Base-by-base conservation (phyloP, 30 jellyfish, hydroid and myxozoan genomes). In the Chironex yamaguchii region DNA sequence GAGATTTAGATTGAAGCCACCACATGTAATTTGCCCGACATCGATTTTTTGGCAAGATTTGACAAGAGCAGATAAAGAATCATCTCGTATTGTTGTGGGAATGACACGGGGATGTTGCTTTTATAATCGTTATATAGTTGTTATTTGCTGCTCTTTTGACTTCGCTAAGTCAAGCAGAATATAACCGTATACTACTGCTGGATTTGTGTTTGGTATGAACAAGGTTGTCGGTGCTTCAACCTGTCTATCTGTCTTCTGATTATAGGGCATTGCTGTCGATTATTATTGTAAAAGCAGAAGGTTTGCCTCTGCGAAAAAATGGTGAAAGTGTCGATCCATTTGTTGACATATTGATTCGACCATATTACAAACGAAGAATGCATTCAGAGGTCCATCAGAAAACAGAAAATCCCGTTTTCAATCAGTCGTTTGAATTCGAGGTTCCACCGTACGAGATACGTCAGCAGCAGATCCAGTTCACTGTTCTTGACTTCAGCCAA, bases 341-440 rank as follows among this genome's bases (percentile, higher is more conserved):
- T 89, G 99, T 94, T 34, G 99, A 94, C 31, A 62, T 94, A 1
- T 97, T 87, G 67, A 73, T 94, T 24, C 79, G 94, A 9, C 99
- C 99, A 3, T 89, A 36, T 31, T 94, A 94, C 64, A 89, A 83
- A 81, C 82, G 99, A 32, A 67, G 97, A 69, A 94, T 90, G 88
- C 99, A 94, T 79, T 94, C 99, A 0, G 99, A 94, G 52, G 99
- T 94, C 29, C 99, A 94, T 71, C 99, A 94, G 64, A 94, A 94
- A 86, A 94, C 99, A 1, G 90, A 90, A 49, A 94, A 94, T 68
- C 99, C 99, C 4, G 53, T 78, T 0, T 94, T 94, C 67, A 89
- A 94, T 67, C 99, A 94, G 69, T 49, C 77, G 27, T 94, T 94
- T 66, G 99, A 94, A 69, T 94, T 89, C 36, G 99, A 89, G 71